phyloP scores from a whole-genome alignment of 1,140 invertebrate genomes.

The Papilio dardanus region DNA sequence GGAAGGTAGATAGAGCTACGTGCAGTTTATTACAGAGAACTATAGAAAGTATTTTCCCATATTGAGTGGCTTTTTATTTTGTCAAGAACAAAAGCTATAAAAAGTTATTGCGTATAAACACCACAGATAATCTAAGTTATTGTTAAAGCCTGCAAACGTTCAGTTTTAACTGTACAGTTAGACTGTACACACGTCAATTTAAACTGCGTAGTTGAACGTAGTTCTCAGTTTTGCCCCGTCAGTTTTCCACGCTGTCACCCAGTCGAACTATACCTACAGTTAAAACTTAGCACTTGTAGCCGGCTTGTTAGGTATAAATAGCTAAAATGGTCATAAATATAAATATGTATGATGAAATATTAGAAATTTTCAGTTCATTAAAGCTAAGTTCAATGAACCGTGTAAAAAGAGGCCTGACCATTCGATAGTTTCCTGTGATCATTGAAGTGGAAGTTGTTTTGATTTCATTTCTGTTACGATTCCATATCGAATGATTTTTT shows the following conservation, averaged over 20 bases:
- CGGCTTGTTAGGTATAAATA: too few relatives aligned
- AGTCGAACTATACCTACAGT: too few relatives aligned
- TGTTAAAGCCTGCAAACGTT: too few relatives aligned
- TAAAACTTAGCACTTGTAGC: too few relatives aligned
- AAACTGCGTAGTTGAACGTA: too few relatives aligned
- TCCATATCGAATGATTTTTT: background rate
- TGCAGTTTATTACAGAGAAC: constrained; percentile 11
- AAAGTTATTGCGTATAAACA: too few relatives aligned
- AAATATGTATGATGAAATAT: background rate
- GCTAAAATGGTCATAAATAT: background rate
- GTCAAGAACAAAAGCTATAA: background rate
- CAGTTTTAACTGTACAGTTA: too few relatives aligned
- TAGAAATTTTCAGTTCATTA: background rate
- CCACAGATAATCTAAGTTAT: too few relatives aligned
- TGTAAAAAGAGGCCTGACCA: background rate
- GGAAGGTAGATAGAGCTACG: background rate
- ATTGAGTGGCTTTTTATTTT: background rate
- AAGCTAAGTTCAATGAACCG: background rate
- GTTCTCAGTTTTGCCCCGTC: too few relatives aligned
- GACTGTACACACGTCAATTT: too few relatives aligned
- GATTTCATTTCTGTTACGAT: background rate
- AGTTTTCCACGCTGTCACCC: too few relatives aligned
- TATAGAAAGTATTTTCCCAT: background rate
- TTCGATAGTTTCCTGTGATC: constrained; percentile 3
- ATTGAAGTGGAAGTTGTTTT: background rate